Percentiles rank a stretch among this genome's conserved stretches.
These are phyloP conservation scores for rat (Rattus norvegicus) DNA, from an alignment of 2,113 vertebrate genomes.

Conservation along the genomic window DNA sequence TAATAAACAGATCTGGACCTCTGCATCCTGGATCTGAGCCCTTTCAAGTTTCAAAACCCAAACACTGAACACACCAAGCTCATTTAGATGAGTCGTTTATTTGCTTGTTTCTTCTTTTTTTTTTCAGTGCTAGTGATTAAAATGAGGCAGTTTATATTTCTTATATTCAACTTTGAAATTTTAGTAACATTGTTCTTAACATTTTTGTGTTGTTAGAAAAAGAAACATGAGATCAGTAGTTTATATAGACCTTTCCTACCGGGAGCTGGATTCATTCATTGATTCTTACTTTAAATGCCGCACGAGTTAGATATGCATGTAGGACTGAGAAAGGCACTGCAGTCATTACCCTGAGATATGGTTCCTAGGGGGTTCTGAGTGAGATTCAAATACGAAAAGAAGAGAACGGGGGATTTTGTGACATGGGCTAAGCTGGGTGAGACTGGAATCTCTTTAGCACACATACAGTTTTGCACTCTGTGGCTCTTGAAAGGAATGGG, in stretches of 20 bases:
- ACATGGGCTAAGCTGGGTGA: not conserved
- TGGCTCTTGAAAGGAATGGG: not conserved
- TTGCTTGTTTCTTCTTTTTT: not conserved
- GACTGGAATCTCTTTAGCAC: not conserved
- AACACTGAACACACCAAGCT: not conserved
- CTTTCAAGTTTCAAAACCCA: not conserved
- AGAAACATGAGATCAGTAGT: not conserved
- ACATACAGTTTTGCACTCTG: not conserved
- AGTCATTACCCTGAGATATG: not conserved
- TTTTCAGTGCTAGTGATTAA: not conserved
- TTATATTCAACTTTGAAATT: not conserved
- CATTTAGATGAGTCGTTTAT: not conserved
- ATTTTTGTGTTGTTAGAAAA: not conserved
- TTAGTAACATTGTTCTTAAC: not conserved
- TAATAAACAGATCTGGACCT: not conserved
- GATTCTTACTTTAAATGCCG: not conserved
- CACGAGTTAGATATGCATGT: not conserved
- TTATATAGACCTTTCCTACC: not conserved
- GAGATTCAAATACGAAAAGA: not conserved
- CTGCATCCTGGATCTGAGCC: not conserved
- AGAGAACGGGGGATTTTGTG: not conserved
- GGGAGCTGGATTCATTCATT: not conserved
- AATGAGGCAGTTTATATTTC: not conserved
- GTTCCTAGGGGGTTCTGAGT: not conserved
- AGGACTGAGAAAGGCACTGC: not conserved